Base-by-base conservation (phyloP, 2,888 invertebrate genomes). In the Drosophila anceps region DNA sequence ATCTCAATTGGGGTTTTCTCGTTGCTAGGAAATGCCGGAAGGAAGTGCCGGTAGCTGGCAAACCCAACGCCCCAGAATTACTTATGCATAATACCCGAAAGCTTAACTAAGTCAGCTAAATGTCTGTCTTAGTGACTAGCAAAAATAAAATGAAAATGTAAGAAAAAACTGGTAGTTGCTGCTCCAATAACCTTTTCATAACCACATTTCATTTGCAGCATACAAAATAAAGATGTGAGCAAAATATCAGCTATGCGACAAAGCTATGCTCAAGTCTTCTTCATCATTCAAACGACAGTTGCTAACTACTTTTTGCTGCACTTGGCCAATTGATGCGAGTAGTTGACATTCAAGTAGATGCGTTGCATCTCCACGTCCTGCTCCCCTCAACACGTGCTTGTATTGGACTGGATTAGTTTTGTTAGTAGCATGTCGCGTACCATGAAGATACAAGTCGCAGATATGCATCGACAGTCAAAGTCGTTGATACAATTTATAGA, bases 141-240 rank as follows among this genome's bases (percentile, higher is more conserved):
- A 43, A 59, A 31, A 59, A 55, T 39, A 3, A 57, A 29, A 39
- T 33, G n/a, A 33, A 31, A 37, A 37, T 1, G 43, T 18, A 9
- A 37, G 31, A 41, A 33, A 37, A 54, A 62, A 62, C 64, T 54
- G 53, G 65, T 66, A 41, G 48, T 24, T 59, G 58, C 44, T 89
- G 90, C 90, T 87, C 87, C 77, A 90, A 77, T 90, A 87, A 87
- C 87, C 87, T 87, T 87, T 86, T 59, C 69, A 67, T 61, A 62
- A 10, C 33, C 69, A 73, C 69, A 68, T 62, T 69, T 80, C 79
- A 83, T 75, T 61, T 72, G 48, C 51, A 55, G 68, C 64, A 48
- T 54, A 61, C 54, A 41, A 48, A 65, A 50, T 41, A 59, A 65
- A 51, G 55, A 67, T 53, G 53, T 60, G 29, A 57, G 31, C 57